These are phyloP conservation scores for Epinephelus cyanopodus DNA, from an alignment of 2,113 vertebrate species.

Conservation along the genomic window DNA sequence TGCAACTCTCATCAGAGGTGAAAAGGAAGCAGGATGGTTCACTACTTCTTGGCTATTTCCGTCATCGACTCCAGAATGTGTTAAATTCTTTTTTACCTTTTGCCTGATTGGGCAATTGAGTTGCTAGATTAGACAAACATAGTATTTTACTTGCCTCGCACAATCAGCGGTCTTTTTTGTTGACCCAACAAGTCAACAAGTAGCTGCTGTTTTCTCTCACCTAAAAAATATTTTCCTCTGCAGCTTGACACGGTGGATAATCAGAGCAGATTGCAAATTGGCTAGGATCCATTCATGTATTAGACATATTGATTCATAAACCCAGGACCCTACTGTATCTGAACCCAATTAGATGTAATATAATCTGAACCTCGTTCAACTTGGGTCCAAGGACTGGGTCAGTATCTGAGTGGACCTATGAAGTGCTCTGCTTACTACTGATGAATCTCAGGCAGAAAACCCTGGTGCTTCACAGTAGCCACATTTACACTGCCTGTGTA, in stretches of 20 bases:
- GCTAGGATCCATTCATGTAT: neutral
- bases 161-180: too few relatives aligned
- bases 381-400: neutral
- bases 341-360: neutral
- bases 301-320: neutral
- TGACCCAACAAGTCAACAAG: constrained; percentile 22
- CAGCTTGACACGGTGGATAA: neutral
- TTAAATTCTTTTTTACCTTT: too few relatives aligned
- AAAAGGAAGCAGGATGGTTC: too few relatives aligned
- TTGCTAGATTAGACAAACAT: neutral
- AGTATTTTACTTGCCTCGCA: too few relatives aligned
- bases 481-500: too few relatives aligned
- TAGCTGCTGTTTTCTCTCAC: neutral
- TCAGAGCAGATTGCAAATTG: constrained; percentile 5
- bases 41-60: too few relatives aligned
- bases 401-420: neutral
- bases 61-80: too few relatives aligned
- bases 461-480: neutral
- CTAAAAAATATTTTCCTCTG: neutral
- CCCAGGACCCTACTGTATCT: neutral
- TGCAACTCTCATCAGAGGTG: too few relatives aligned
- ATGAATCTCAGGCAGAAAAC: neutral
- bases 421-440: neutral
- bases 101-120: too few relatives aligned
- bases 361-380: neutral